Evolutionary conservation across 2,797 vertebrate genomes (phyloP).

Genomic region (Amphiprion clarkii): DNA sequence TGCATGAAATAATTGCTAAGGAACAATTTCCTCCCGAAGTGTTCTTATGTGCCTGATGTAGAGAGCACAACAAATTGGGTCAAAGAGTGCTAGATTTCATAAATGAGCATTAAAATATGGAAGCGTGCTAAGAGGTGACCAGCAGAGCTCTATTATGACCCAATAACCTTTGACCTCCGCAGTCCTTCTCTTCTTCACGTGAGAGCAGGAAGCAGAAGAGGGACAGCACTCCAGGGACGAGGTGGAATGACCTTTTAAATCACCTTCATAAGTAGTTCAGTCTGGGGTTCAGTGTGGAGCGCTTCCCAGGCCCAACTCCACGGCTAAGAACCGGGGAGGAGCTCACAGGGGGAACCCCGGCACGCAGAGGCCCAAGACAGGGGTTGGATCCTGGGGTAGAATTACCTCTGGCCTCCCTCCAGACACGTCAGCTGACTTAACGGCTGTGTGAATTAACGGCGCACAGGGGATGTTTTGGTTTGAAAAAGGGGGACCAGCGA

Average conservation of each 20-base stretch:
- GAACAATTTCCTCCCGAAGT: constrained; percentile 22
- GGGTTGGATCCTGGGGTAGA: constrained; percentile 74
- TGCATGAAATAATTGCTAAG: neutral
- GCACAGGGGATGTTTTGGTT: constrained; percentile 82
- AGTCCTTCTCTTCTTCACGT: constrained; percentile 48
- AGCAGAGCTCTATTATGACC: constrained; percentile 28
- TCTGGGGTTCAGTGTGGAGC: constrained; percentile 63
- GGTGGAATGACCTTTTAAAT: constrained; percentile 74
- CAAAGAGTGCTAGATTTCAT: constrained; percentile 30
- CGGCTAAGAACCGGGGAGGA: constrained; percentile 69
- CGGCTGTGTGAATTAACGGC: constrained; percentile 75
- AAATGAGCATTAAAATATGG: constrained; percentile 14
- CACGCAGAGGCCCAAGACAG: constrained; percentile 74
- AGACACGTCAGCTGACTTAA: constrained; percentile 81
- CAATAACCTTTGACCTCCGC: constrained; percentile 56
- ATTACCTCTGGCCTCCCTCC: constrained; percentile 80
- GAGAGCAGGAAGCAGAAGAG: constrained; percentile 71
- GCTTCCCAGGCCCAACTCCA: constrained; percentile 54
- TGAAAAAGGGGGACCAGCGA: constrained; percentile 70
- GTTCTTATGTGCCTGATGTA: neutral
- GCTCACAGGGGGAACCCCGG: constrained; percentile 78
- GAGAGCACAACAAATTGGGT: constrained; percentile 24
- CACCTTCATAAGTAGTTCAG: constrained; percentile 75
- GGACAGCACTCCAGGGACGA: constrained; percentile 69
- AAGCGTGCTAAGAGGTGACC: constrained; percentile 15